phyloP scores from a whole-genome alignment of 2,888 invertebrate species.

The Cistogaster globosa region DNA sequence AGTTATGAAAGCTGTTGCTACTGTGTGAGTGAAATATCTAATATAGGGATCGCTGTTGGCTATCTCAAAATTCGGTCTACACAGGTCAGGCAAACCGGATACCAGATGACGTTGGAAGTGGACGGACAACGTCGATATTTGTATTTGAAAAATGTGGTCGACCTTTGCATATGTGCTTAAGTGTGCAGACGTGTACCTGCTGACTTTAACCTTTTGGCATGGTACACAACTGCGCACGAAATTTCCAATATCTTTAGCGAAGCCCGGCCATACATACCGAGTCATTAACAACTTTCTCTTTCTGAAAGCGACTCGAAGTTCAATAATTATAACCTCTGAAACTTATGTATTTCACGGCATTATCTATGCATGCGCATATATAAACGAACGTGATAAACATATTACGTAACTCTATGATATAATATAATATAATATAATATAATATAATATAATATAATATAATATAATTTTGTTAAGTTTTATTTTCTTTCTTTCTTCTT shows the following conservation, averaged over 20 bases:
- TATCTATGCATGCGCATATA: too few species aligned
- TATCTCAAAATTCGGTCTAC: conserved; percentile 46
- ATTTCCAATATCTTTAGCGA: conserved; percentile 43
- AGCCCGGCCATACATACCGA: conserved; percentile 4
- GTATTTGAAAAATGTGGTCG: conserved; percentile 72
- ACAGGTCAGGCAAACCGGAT: conserved; percentile 38
- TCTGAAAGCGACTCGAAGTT: too few species aligned
- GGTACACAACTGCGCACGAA: conserved; percentile 45
- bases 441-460: too few species aligned
- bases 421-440: too few species aligned
- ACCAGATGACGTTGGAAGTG: not conserved
- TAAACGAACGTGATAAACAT: too few species aligned
- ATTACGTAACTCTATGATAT: too few species aligned
- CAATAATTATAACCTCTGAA: too few species aligned
- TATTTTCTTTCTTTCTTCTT: too few species aligned
- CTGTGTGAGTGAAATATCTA: not conserved
- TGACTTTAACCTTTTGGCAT: conserved; percentile 49
- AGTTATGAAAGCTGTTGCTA: conserved; percentile 32
- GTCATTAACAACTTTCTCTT: not conserved
- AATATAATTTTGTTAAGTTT: too few species aligned
- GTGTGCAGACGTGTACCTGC: conserved; percentile 19
- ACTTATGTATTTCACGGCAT: too few species aligned
- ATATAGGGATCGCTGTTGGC: conserved; percentile 24
- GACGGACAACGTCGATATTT: too few species aligned
- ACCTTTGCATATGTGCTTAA: conserved; percentile 12